A percentile compares a stretch with the other conserved stretches of the same genome.
Conservation (phyloP, 53 echinoderm and acorn worm genomes). For the Paelopatides confundens region DNA sequence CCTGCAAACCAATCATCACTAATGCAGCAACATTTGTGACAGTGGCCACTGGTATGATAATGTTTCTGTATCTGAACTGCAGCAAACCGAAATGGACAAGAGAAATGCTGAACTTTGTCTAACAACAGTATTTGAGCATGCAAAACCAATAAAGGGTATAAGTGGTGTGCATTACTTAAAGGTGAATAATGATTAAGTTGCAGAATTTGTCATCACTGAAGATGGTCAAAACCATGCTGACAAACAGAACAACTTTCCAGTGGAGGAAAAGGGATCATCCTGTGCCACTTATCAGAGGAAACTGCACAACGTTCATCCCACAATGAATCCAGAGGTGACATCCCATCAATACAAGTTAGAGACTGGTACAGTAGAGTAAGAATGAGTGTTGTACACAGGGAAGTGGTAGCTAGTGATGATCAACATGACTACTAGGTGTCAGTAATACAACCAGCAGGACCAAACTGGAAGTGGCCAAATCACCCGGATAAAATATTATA, state of each 20-base stretch:
- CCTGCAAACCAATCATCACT: too few species aligned
- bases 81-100: slow-evolving; percentile 4
- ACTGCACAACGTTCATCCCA: too few species aligned
- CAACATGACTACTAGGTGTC: slow-evolving; percentile 58
- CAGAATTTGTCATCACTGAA: not conserved
- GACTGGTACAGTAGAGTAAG: slow-evolving; percentile 1
- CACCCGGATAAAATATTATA: slow-evolving; percentile 53
- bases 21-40: too few species aligned
- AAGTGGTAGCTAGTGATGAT: slow-evolving; percentile 53
- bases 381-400: slow-evolving; percentile 40
- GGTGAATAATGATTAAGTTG: slow-evolving; percentile 6
- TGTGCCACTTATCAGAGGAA: too few species aligned
- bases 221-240: not conserved
- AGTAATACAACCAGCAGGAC: slow-evolving; percentile 64
- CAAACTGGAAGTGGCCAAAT: slow-evolving; percentile 66
- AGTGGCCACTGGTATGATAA: not conserved
- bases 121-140: slow-evolving; percentile 23
- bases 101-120: slow-evolving; percentile 15
- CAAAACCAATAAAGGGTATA: slow-evolving; percentile 23
- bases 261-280: not conserved
- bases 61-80: not conserved
- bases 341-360: not conserved
- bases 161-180: slow-evolving; percentile 24
- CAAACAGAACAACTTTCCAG: not conserved
- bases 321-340: too few species aligned